Evolutionary conservation across 2,888 invertebrate genomes (phyloP).

Genomic region (Campoplex nolae): DNA sequence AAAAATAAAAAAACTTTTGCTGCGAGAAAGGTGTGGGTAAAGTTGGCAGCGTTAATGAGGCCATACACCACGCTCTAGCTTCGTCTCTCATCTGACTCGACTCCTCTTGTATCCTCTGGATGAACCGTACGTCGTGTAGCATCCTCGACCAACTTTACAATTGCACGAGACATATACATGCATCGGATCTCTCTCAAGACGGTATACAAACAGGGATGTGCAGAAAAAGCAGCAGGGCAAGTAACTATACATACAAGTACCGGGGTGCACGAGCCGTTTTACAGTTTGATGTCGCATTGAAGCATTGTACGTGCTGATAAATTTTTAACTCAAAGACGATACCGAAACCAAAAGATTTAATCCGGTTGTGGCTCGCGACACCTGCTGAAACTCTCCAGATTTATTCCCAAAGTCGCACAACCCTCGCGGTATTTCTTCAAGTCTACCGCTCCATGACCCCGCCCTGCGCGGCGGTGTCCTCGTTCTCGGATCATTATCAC

Average conservation of each 20-base stretch:
- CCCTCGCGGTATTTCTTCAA: conserved; percentile 11
- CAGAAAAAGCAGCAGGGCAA: conserved; percentile 70
- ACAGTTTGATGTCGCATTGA: conserved; percentile 41
- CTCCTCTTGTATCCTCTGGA: conserved; percentile 51
- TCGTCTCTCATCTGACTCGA: conserved; percentile 54
- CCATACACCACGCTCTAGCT: conserved; percentile 68
- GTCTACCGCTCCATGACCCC: conserved; percentile 34
- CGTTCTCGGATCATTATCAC: conserved; percentile 33
- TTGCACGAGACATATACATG: conserved; percentile 75
- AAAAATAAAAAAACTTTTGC: conserved; percentile 14
- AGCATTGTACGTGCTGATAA: not conserved
- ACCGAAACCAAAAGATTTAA: conserved; percentile 44
- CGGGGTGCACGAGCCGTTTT: conserved; percentile 33
- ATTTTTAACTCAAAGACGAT: conserved; percentile 13
- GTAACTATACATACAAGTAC: conserved; percentile 70
- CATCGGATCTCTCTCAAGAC: conserved; percentile 74
- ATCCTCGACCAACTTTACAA: conserved; percentile 62
- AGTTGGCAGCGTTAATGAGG: conserved; percentile 72
- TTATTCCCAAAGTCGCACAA: conserved; percentile 43
- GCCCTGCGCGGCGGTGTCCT: not conserved
- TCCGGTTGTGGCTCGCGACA: conserved; percentile 45
- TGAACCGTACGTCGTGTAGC: conserved; percentile 39
- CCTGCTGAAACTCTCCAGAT: conserved; percentile 50
- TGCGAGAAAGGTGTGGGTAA: conserved; percentile 1
- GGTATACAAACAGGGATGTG: conserved; percentile 76